Conservation (phyloP, 1,140 invertebrate species). For the Ceratina australensis region DNA sequence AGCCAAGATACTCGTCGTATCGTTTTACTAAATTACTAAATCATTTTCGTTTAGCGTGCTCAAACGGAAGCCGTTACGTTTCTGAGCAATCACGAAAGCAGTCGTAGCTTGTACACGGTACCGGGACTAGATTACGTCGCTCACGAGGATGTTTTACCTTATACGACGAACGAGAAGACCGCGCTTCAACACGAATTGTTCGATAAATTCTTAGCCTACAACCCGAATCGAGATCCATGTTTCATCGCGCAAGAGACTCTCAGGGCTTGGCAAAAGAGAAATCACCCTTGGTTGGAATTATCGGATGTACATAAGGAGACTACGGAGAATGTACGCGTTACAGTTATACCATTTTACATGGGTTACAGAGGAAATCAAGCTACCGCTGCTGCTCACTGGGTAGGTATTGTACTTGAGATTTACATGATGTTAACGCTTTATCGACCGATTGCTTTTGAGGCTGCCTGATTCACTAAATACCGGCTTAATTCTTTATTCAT, state of each 20-base stretch:
- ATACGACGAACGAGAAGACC: slow-evolving; percentile 88
- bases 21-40: not conserved
- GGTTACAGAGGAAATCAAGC: slow-evolving; percentile 94
- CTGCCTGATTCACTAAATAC: too few relatives aligned
- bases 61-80: slow-evolving; percentile 99
- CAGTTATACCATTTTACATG: slow-evolving; percentile 99
- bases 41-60: slow-evolving; percentile 84
- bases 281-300: slow-evolving; percentile 97
- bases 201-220: slow-evolving; percentile 94
- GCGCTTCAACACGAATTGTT: slow-evolving; percentile 97
- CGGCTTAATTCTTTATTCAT: too few relatives aligned
- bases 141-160: slow-evolving; percentile 96
- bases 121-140: slow-evolving; percentile 98
- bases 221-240: slow-evolving; percentile 90
- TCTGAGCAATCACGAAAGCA: slow-evolving; percentile 96
- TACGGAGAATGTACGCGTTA: slow-evolving; percentile 96
- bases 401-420: slow-evolving; percentile 76
- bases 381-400: slow-evolving; percentile 94
- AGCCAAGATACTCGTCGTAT: too few relatives aligned
- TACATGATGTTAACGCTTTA: too few relatives aligned
- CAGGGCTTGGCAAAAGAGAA: slow-evolving; percentile 97
- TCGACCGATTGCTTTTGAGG: too few relatives aligned
- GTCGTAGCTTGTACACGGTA: slow-evolving; percentile 94
- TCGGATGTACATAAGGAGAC: slow-evolving; percentile 99
- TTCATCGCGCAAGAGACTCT: slow-evolving; percentile 94